Percentiles rank a stretch among this genome's conserved stretches.
Evolutionary conservation across 2,113 vertebrate species (phyloP).

Genomic region (Crocuta crocuta): DNA sequence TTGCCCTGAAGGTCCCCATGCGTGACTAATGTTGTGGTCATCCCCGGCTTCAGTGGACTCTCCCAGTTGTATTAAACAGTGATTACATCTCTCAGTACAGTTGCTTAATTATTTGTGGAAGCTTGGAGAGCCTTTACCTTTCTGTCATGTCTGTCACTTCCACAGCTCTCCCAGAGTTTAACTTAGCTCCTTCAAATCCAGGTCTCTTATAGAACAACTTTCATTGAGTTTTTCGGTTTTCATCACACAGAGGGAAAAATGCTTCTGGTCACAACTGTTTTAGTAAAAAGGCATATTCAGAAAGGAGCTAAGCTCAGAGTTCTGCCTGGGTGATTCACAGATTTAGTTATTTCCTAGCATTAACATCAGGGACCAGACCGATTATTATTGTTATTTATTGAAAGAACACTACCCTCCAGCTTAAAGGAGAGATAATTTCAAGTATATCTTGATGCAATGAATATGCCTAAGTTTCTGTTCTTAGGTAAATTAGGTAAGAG

Average conservation of each 20-base stretch:
- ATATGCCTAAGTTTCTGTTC: neutral
- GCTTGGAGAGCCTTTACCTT: neutral
- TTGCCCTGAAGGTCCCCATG: neutral
- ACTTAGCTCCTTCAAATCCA: neutral
- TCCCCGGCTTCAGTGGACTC: neutral
- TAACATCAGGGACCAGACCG: neutral
- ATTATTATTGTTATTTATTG: neutral
- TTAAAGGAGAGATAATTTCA: slow-evolving; percentile 9
- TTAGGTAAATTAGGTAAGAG: neutral
- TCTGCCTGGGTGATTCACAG: neutral
- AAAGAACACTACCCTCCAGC: neutral
- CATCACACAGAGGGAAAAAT: neutral
- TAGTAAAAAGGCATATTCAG: neutral
- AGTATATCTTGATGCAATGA: neutral
- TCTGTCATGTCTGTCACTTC: neutral
- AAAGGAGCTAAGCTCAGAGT: neutral
- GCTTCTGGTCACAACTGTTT: neutral
- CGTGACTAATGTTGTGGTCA: neutral
- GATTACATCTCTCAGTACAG: neutral
- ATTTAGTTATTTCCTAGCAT: neutral
- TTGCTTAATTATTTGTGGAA: neutral
- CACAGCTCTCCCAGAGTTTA: neutral
- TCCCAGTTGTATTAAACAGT: neutral
- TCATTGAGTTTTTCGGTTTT: neutral
- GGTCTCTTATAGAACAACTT: neutral